A percentile compares a stretch with the other conserved stretches of the same genome.
phyloP scores from a whole-genome alignment of 2,888 invertebrate genomes.

The Aleiodes testaceus region DNA sequence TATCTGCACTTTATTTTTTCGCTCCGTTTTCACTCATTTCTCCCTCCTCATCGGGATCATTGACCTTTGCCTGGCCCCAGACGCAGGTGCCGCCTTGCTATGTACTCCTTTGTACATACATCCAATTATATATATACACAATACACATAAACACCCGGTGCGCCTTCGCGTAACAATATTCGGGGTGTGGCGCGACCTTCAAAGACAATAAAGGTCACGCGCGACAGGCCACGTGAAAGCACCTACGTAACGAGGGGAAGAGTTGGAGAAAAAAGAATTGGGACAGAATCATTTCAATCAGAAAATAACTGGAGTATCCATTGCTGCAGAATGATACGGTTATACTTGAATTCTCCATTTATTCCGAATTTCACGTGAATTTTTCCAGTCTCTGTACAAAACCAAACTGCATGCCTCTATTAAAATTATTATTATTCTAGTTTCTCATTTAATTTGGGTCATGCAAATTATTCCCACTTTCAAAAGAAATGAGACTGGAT shows the following conservation, averaged over 20 bases:
- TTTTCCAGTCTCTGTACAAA: too few species aligned
- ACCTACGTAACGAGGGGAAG: not conserved
- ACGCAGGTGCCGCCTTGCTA: slow-evolving; percentile 39
- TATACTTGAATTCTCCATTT: too few species aligned
- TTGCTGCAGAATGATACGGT: too few species aligned
- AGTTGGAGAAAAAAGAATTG: slow-evolving; percentile 3
- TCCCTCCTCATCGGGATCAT: slow-evolving; percentile 32
- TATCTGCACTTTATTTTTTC: slow-evolving; percentile 8
- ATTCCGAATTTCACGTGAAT: too few species aligned
- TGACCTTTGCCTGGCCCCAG: slow-evolving; percentile 39
- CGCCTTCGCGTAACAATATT: slow-evolving; percentile 46
- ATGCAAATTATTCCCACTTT: slow-evolving; percentile 16
- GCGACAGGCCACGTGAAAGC: slow-evolving; percentile 41
- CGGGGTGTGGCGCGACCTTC: slow-evolving; percentile 52
- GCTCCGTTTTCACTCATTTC: slow-evolving; percentile 19
- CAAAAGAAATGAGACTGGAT: not conserved
- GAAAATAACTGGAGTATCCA: too few species aligned
- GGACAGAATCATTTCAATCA: too few species aligned
- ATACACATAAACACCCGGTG: slow-evolving; percentile 22
- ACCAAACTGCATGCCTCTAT: not conserved
- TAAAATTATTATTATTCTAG: slow-evolving; percentile 6
- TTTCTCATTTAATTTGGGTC: slow-evolving; percentile 15
- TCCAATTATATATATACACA: slow-evolving; percentile 6
- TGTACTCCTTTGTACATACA: slow-evolving; percentile 12
- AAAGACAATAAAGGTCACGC: slow-evolving; percentile 51